These are phyloP conservation scores for Lathamus discolor DNA, from an alignment of 2,113 vertebrate species.

Conservation along the genomic window DNA sequence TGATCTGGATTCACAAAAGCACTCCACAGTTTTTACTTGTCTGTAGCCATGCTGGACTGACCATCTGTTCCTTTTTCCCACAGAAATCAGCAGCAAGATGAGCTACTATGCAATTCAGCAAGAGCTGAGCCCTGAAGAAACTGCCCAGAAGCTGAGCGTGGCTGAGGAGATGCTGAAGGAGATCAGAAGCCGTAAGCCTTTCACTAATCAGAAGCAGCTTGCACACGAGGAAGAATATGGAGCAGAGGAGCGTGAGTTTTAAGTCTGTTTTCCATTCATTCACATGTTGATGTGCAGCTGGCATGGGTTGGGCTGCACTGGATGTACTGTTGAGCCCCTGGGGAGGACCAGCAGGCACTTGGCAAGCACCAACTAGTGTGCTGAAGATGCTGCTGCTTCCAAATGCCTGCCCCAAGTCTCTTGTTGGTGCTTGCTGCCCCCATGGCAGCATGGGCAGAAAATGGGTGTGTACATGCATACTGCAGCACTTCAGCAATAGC, in stretches of 20 bases:
- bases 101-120: conserved; percentile 84
- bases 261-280: background rate
- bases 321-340: background rate
- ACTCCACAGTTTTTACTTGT: background rate
- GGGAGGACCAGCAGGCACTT: background rate
- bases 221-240: conserved; percentile 79
- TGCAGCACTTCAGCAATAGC: background rate
- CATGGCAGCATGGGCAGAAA: background rate
- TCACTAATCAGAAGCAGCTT: conserved; percentile 76
- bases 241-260: conserved; percentile 82
- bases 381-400: background rate
- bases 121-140: conserved; percentile 81
- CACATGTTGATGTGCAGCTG: background rate
- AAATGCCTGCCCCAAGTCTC: background rate
- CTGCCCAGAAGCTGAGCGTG: conserved; percentile 67
- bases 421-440: background rate
- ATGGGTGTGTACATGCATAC: background rate
- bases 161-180: conserved; percentile 82
- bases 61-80: background rate
- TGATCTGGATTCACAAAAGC: background rate
- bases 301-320: background rate
- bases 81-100: conserved; percentile 91
- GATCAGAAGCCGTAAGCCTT: conserved; percentile 79
- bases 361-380: background rate
- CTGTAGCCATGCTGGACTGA: background rate